Conservation (phyloP, 2,888 invertebrate genomes). For the Danaus chrysippus region DNA sequence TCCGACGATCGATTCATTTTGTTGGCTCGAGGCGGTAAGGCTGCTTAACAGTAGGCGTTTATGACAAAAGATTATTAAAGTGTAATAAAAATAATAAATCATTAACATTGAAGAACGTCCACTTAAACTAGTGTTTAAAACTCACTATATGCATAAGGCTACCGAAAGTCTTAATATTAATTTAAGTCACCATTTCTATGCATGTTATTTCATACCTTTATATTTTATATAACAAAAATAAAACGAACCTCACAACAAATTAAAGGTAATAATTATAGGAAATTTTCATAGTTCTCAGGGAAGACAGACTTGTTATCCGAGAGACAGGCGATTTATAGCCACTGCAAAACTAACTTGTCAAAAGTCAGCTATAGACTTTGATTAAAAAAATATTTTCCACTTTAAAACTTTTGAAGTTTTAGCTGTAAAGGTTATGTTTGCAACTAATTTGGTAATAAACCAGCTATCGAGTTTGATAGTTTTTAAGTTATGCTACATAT, state of each 20-base stretch:
- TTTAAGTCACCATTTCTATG: too few species aligned
- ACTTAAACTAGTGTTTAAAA: too few species aligned
- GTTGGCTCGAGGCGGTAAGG: conserved; percentile 28
- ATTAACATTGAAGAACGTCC: neutral
- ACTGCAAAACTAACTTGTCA: conserved; percentile 23
- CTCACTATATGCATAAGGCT: too few species aligned
- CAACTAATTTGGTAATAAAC: neutral
- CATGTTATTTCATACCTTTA: too few species aligned
- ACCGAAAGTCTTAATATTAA: too few species aligned
- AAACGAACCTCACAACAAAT: neutral
- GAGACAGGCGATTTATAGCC: conserved; percentile 31
- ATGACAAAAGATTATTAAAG: conserved; percentile 12
- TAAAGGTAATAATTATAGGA: neutral
- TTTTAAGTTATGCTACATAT: too few species aligned
- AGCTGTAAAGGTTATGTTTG: neutral
- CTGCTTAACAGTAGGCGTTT: conserved; percentile 4
- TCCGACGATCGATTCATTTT: conserved; percentile 64
- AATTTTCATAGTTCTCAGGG: conserved; percentile 5
- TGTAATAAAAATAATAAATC: neutral
- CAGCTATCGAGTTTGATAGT: neutral
- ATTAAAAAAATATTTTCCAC: conserved; percentile 30
- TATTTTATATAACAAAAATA: neutral
- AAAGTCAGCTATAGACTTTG: conserved; percentile 26
- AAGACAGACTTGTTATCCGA: conserved; percentile 18
- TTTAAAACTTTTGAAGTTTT: conserved; percentile 21